Evolutionary conservation across 2,888 invertebrate genomes (phyloP).

Genomic region (Pimpla rufipes): DNA sequence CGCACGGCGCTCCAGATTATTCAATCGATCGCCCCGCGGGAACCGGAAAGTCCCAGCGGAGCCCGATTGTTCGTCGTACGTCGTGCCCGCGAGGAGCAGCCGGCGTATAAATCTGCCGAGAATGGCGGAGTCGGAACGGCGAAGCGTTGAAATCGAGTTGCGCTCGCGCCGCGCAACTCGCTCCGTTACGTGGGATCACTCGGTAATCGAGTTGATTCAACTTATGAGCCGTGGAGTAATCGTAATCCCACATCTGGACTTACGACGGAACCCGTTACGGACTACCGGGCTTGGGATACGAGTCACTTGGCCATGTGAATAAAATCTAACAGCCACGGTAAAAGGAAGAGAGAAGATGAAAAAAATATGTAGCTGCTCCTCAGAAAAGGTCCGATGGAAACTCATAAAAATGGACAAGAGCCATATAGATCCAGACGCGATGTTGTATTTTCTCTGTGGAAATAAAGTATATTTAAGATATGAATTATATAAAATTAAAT

Average conservation of each 20-base stretch:
- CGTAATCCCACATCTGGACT: constrained; percentile 19
- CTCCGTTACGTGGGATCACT: constrained; percentile 60
- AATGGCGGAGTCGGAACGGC: constrained; percentile 9
- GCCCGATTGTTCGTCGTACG: constrained; percentile 43
- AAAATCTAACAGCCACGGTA: too few species aligned
- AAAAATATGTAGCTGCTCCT: too few species aligned
- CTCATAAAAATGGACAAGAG: too few species aligned
- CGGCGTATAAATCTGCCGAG: neutral
- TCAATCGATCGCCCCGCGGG: constrained; percentile 43
- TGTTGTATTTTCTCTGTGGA: too few species aligned
- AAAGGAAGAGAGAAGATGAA: too few species aligned
- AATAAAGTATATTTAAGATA: too few species aligned
- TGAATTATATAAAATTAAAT: too few species aligned
- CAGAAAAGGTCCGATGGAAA: too few species aligned
- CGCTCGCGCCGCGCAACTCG: too few species aligned
- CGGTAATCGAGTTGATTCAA: constrained; percentile 41
- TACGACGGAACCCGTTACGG: constrained; percentile 40
- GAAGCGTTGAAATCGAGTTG: constrained; percentile 54
- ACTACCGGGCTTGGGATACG: neutral
- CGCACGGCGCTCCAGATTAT: constrained; percentile 46
- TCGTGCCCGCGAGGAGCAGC: neutral
- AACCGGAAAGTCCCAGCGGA: constrained; percentile 48
- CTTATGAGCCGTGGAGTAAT: constrained; percentile 39
- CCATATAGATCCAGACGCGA: too few species aligned
- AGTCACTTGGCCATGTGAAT: too few species aligned